Evolutionary conservation across 2,113 vertebrate species (phyloP).

Genomic region (Heterotilapia buettikoferi): DNA sequence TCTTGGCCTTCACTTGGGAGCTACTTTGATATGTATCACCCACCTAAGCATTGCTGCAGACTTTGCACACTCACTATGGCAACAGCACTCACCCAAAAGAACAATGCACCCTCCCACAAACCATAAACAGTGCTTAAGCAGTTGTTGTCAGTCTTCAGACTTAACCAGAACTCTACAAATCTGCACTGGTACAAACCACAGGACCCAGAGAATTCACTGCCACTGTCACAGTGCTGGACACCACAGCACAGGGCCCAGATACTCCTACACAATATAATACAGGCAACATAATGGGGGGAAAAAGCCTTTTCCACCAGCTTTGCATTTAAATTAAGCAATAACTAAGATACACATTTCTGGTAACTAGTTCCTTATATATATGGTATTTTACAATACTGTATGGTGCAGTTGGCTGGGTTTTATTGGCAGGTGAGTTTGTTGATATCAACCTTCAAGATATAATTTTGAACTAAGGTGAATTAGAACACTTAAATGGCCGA

Average conservation of each 20-base stretch:
- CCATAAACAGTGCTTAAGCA: not conserved
- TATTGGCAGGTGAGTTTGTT: not conserved
- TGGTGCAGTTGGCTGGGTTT: not conserved
- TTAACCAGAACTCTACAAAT: not conserved
- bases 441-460: not conserved
- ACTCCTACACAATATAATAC: not conserved
- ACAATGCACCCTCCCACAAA: not conserved
- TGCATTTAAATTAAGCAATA: not conserved
- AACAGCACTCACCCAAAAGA: not conserved
- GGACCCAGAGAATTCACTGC: not conserved
- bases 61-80: not conserved
- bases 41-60: not conserved
- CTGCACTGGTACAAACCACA: not conserved
- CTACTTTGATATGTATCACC: not conserved
- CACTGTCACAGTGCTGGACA: not conserved
- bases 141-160: not conserved
- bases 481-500: not conserved
- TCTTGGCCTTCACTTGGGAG: not conserved
- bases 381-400: not conserved
- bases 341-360: not conserved
- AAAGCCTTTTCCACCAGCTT: accelerated
- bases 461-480: not conserved
- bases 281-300: accelerated
- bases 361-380: not conserved
- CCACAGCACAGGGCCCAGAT: accelerated